Conservation (phyloP, 1,140 invertebrate species). For the Maniola jurtina region DNA sequence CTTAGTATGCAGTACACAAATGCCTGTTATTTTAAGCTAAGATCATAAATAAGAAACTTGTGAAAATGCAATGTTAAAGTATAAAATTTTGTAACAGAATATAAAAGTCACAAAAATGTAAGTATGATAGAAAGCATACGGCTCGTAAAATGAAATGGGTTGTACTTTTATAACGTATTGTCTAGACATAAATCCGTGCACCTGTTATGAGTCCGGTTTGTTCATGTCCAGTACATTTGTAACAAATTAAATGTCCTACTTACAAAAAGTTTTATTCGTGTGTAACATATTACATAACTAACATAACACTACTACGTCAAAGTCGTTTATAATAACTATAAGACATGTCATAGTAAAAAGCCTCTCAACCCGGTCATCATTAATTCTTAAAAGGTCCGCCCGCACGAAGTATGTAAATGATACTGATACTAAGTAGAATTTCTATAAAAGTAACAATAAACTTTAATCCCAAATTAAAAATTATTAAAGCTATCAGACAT, state of each 20-base stretch:
- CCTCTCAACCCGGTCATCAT: too few species aligned
- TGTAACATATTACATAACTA: background rate
- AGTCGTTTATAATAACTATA: background rate
- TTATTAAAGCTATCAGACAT: conserved; percentile 60
- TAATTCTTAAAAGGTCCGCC: too few species aligned
- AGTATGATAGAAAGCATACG: conserved; percentile 14
- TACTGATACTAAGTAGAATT: background rate
- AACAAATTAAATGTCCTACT: background rate
- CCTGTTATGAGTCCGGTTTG: conserved; percentile 60
- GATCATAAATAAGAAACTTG: too few species aligned
- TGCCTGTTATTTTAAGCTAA: too few species aligned
- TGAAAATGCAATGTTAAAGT: background rate
- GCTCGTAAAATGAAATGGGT: conserved; percentile 54
- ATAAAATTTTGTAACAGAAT: background rate
- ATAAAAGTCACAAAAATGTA: conserved; percentile 10
- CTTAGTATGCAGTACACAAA: too few species aligned
- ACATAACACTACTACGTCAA: background rate
- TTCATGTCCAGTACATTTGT: conserved; percentile 16
- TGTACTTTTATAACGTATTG: conserved; percentile 68
- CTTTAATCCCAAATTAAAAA: background rate
- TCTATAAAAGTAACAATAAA: background rate
- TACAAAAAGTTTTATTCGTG: background rate
- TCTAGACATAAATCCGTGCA: conserved; percentile 57
- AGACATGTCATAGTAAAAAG: too few species aligned
- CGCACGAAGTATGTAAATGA: too few species aligned